Evolutionary conservation across 2,888 invertebrate species (phyloP), one percentile per base, ranked within the genome.

Genomic region (Steinernema carpocapsae): DNA sequence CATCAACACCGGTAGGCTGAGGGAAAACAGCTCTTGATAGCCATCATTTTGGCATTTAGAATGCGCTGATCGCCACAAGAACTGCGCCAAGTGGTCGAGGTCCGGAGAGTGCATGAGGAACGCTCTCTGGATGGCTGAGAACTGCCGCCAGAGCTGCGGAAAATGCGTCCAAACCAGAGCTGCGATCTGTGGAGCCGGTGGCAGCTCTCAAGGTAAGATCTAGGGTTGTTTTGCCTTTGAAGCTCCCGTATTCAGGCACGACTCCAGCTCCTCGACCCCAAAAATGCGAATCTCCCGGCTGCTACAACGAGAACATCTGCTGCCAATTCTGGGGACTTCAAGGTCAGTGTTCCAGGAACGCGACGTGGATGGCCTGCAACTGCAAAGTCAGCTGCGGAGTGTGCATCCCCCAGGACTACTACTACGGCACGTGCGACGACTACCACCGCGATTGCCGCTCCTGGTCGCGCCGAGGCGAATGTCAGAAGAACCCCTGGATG

Each of bases 321-420:
- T 85, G 85, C 74, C 70, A 79, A 7, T 75, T 77, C 26, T 84
- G 83, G 85, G 83, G 79, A 0, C 75, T 80, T 24, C 72, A 78
- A 26, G 85, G 84, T 7, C 74, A 82, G 56, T 82, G 82, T 73
- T 52, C 64, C 14, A 14, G 77, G 74, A 85, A 84, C 74, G 56
- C 81, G 10, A 75, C 76, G 29, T 85, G 82, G 80, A 86, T 86
- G 86, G 79, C 83, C 0, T 86, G 86, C 77, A 86, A 86, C 74
- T 86, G 86, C 71, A 75, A 84, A 10, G 86, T 86, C n/a, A 83
- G 82, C 7, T 86, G 86, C 75, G 86, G 86, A 12, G 79, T 79
- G 46, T 86, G 86, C 73, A 79, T 78, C 70, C 85, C 86, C 0
- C 77, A 77, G 22, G 84, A 86, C 70, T 86, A 86, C 74, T 75